A percentile compares a stretch with the other conserved stretches of the same genome.
Evolutionary conservation across 1,140 invertebrate species (phyloP).

Genomic region (Drosophila ironensis): DNA sequence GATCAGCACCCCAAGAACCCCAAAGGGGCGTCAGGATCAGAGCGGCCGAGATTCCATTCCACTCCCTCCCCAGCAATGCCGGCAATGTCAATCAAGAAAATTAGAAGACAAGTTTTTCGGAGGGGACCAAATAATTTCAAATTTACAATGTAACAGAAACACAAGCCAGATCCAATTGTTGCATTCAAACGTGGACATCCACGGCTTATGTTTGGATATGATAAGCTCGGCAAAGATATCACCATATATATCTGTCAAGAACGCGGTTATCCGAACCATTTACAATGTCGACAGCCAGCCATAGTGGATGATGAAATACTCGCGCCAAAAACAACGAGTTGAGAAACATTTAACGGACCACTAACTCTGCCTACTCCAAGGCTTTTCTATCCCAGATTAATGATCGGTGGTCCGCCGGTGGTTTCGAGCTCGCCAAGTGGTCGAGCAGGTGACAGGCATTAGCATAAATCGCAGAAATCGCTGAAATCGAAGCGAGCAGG

Average conservation of each 20-base stretch:
- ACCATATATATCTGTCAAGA: too few species aligned
- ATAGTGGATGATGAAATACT: slow-evolving; percentile 39
- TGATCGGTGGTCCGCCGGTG: slow-evolving; percentile 16
- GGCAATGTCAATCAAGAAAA: slow-evolving; percentile 41
- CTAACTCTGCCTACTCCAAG: slow-evolving; percentile 36
- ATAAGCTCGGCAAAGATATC: too few species aligned
- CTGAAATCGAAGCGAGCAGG: slow-evolving; percentile 18
- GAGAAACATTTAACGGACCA: slow-evolving; percentile 29
- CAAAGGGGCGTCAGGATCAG: neutral
- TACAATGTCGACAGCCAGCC: neutral
- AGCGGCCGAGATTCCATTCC: neutral
- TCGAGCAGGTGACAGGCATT: slow-evolving; percentile 52
- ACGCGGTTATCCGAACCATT: slow-evolving; percentile 5
- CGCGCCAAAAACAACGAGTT: slow-evolving; percentile 9
- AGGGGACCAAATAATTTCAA: too few species aligned
- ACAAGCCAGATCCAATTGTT: too few species aligned
- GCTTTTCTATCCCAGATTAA: slow-evolving; percentile 39
- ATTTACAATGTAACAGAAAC: too few species aligned
- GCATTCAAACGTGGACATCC: too few species aligned
- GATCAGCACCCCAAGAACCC: slow-evolving; percentile 26
- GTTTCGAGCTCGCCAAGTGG: slow-evolving; percentile 20
- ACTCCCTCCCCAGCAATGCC: neutral
- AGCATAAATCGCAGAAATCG: slow-evolving; percentile 51
- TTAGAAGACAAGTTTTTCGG: too few species aligned
- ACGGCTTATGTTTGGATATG: too few species aligned